Conservation (phyloP, 1,140 invertebrate genomes). For the Apis cerana region DNA sequence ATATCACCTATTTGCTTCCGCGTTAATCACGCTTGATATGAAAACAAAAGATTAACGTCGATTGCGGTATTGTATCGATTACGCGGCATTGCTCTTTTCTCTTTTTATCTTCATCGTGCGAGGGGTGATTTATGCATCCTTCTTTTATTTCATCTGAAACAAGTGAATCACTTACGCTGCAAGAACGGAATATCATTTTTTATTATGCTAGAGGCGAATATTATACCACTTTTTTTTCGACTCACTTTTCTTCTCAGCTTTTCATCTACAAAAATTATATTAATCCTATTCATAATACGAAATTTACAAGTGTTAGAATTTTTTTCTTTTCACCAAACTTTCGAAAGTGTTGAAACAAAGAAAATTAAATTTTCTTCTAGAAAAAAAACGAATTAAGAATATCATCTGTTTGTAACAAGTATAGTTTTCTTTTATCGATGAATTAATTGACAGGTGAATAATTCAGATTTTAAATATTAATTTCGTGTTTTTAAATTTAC, state of each 20-base stretch:
- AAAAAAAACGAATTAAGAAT: neutral
- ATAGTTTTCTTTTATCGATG: neutral
- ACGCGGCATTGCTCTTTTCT: neutral
- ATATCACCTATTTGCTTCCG: conserved; percentile 1
- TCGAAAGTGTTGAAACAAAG: neutral
- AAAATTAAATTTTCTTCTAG: neutral
- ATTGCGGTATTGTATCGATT: conserved; percentile 17
- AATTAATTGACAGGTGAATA: neutral
- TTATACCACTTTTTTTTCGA: neutral
- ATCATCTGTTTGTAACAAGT: neutral
- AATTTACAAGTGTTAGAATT: neutral
- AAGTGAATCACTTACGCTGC: neutral
- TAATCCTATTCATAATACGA: neutral
- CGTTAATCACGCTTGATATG: conserved; percentile 10
- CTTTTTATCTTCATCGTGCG: neutral
- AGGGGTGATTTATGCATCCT: neutral
- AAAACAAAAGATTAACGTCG: conserved; percentile 17
- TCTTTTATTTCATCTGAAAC: neutral
- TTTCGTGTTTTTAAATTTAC: too few species aligned
- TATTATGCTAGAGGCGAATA: neutral
- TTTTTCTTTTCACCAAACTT: conserved; percentile 7
- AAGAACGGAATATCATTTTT: conserved; percentile 17
- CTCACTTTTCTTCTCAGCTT: neutral
- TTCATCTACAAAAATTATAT: neutral
- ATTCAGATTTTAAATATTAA: neutral